Base-by-base conservation (phyloP, 2,797 vertebrate genomes). In the Acanthornis magna region DNA sequence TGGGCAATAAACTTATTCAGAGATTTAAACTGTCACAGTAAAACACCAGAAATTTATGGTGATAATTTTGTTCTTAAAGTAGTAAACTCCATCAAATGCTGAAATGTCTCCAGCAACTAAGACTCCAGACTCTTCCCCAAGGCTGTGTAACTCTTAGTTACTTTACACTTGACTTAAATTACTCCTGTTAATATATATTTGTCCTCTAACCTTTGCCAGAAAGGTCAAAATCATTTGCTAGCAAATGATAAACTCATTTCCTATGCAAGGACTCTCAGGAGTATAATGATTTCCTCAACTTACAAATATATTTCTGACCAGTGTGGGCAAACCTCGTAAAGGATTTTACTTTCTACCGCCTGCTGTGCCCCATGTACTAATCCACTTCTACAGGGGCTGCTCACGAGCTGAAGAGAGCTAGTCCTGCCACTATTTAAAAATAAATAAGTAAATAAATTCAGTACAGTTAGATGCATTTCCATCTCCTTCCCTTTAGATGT, bases 181-280 rank as follows among this genome's bases (percentile, higher is more conserved):
- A 91, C 81, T 53, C 18, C 27, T 61, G 67, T 93, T 96, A 96
- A 96, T 93, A 51, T 79, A 92, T 91, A 72, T 94, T 93, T 95
- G 84, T 95, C 75, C 78, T 89, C 94, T 93, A 93, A 96, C 95
- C 94, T 97, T 95, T 97, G 57, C 81, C 66, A 91, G 95, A 96
- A 96, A 89, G 93, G 94, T 96, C 84, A 92, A 93, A 96, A 95
- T 94, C 50, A 94, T 95, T 96, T 96, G 67, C 90, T 75, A 85
- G 65, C 61, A 91, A 93, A 95, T 89, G 57, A 96, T 94, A 94
- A 95, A 92, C 78, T 93, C 20, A 3, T 91, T 96, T 94, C 51
- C 65, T 85, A 71, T 36, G 15, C 68, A 85, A 92, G 88, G 58
- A 57, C 91, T 95, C 94, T 93, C 94, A 81, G 70, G 91, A 95